phyloP scores from a whole-genome alignment of 2,797 vertebrate genomes.

The Cynodonichthys magdalenae region DNA sequence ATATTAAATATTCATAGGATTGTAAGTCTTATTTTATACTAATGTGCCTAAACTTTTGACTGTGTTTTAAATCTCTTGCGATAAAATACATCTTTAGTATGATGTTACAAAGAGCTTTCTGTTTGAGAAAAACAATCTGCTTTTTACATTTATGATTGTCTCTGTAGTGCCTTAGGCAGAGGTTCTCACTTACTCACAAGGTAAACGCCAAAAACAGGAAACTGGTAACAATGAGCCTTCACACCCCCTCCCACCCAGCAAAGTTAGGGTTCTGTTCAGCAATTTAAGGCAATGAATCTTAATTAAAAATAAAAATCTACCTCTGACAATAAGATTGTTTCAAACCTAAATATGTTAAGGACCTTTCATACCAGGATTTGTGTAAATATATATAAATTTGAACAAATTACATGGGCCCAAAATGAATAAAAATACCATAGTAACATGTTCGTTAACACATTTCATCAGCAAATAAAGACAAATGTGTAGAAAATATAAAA shows the following conservation, averaged over 20 bases:
- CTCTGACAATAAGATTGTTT: background rate
- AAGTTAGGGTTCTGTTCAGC: conserved; percentile 27
- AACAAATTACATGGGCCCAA: conserved; percentile 24
- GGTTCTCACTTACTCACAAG: conserved; percentile 38
- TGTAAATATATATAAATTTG: conserved; percentile 3
- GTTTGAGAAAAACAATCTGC: background rate
- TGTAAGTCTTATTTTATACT: background rate
- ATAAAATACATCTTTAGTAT: background rate
- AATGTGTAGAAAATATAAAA: too few relatives aligned
- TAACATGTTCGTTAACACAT: conserved; percentile 1
- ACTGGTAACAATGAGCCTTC: conserved; percentile 69
- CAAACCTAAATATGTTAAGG: background rate
- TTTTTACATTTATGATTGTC: conserved; percentile 7
- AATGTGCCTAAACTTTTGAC: background rate
- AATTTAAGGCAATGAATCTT: background rate
- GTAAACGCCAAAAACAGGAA: conserved; percentile 76
- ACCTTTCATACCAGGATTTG: background rate
- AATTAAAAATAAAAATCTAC: background rate
- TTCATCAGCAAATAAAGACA: too few relatives aligned
- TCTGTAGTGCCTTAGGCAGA: conserved; percentile 28
- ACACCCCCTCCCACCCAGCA: conserved; percentile 16
- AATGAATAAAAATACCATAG: conserved; percentile 7
- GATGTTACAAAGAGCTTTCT: background rate
- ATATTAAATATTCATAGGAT: background rate
- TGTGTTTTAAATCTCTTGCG: background rate